phyloP scores from a whole-genome alignment of 2,888 invertebrate species.

The Diplolepis rosae region DNA sequence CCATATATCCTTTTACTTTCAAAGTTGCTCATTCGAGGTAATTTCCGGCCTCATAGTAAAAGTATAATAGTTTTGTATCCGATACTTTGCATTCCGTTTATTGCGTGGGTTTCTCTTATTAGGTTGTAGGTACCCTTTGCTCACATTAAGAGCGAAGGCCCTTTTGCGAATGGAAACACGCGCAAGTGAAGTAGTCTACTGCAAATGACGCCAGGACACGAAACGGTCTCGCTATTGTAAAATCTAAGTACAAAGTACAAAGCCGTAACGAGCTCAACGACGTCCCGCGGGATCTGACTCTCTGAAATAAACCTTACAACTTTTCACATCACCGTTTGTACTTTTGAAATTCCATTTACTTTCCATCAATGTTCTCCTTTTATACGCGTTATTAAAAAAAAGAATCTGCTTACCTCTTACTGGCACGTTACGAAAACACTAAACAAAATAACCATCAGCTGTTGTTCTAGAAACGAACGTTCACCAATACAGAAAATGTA shows the following conservation, averaged over 20 bases:
- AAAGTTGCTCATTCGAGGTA: conserved; percentile 5
- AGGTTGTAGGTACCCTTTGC: conserved; percentile 36
- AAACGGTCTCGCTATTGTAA: conserved; percentile 40
- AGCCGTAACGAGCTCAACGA: conserved; percentile 39
- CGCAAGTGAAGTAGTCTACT: conserved; percentile 1
- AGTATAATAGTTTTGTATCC: conserved; percentile 17
- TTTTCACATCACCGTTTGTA: conserved; percentile 47
- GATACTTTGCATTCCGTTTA: conserved; percentile 32
- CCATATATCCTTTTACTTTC: neutral
- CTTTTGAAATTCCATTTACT: conserved; percentile 48
- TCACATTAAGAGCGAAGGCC: conserved; percentile 22
- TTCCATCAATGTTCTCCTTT: conserved; percentile 5
- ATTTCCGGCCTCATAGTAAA: conserved; percentile 38
- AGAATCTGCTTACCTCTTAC: conserved; percentile 1
- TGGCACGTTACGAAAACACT: neutral
- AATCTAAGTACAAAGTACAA: conserved; percentile 38
- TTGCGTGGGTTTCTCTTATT: conserved; percentile 36
- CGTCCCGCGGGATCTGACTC: conserved; percentile 35
- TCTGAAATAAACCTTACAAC: conserved; percentile 41
- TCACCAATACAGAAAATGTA: neutral
- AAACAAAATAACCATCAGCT: neutral
- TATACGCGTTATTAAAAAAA: conserved; percentile 15
- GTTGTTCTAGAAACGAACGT: neutral
- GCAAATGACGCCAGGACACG: conserved; percentile 32
- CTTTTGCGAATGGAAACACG: conserved; percentile 10